Evolutionary conservation across 2,888 invertebrate genomes (phyloP).

Genomic region (Bedellia somnulentella): DNA sequence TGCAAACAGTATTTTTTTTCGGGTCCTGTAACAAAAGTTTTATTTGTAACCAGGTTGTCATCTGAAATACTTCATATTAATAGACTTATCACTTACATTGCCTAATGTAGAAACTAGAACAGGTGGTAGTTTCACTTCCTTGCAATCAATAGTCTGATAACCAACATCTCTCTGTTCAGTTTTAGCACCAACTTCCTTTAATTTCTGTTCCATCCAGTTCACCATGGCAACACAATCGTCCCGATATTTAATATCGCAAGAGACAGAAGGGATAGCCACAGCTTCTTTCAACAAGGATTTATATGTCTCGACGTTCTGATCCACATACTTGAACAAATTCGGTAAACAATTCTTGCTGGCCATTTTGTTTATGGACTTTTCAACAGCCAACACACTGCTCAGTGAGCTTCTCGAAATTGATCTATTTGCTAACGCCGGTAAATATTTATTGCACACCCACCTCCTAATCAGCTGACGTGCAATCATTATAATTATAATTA

Average conservation of each 20-base stretch:
- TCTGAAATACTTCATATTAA: too few relatives aligned
- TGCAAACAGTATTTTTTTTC: slow-evolving; percentile 87
- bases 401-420: too few relatives aligned
- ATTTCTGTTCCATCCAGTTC: slow-evolving; percentile 73
- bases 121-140: slow-evolving; percentile 78
- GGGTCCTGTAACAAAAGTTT: slow-evolving; percentile 54
- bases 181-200: slow-evolving; percentile 70
- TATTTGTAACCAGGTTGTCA: too few relatives aligned
- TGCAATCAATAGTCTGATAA: slow-evolving; percentile 71
- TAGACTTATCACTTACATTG: slow-evolving; percentile 55
- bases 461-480: too few relatives aligned
- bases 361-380: too few relatives aligned
- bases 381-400: too few relatives aligned
- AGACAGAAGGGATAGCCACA: slow-evolving; percentile 94
- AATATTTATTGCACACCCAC: too few relatives aligned
- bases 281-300: slow-evolving; percentile 79
- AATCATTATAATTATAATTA: too few relatives aligned
- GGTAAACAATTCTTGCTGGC: too few relatives aligned
- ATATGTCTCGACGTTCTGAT: slow-evolving; percentile 73
- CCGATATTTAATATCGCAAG: slow-evolving; percentile 83
- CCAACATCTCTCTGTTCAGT: slow-evolving; percentile 79
- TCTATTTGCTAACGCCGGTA: too few relatives aligned
- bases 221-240: slow-evolving; percentile 84
- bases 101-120: slow-evolving; percentile 81
- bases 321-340: slow-evolving; percentile 74